phyloP scores from a whole-genome alignment of 2,888 invertebrate genomes.

The Cataglyphis livida region DNA sequence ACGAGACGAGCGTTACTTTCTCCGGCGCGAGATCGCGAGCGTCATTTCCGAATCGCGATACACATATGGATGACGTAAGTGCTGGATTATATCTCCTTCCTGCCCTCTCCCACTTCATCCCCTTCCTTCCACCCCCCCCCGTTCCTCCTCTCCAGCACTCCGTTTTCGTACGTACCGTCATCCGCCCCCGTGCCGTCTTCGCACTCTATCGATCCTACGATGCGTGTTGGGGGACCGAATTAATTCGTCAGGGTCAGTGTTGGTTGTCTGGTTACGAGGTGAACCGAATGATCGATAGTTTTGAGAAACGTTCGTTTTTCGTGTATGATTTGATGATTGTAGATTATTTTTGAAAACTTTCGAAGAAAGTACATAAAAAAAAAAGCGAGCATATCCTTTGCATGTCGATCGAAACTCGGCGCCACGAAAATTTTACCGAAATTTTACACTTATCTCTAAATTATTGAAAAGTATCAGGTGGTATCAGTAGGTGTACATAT shows the following conservation, averaged over 20 bases:
- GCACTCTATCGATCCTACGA: conserved; percentile 33
- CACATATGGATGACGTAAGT: conserved; percentile 31
- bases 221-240: conserved; percentile 42
- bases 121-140: no score
- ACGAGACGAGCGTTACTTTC: conserved; percentile 63
- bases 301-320: not conserved
- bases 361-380: conserved; percentile 7
- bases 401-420: not conserved
- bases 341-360: not conserved
- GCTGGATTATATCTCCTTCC: conserved; percentile 13
- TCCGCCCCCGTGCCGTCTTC: not conserved
- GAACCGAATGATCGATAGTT: conserved; percentile 24
- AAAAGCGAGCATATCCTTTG: not conserved
- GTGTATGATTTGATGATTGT: not conserved
- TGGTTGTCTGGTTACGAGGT: conserved; percentile 21
- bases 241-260: conserved; percentile 49
- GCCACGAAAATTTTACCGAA: not conserved
- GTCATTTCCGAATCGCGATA: conserved; percentile 36
- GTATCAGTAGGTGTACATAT: no score
- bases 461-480: not conserved
- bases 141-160: not conserved
- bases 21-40: conserved; percentile 60
- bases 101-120: not conserved
- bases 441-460: not conserved
- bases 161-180: no score